These are phyloP conservation scores for Anoplius nigerrimus DNA, from an alignment of 2,888 invertebrate genomes.

Conservation along the genomic window DNA sequence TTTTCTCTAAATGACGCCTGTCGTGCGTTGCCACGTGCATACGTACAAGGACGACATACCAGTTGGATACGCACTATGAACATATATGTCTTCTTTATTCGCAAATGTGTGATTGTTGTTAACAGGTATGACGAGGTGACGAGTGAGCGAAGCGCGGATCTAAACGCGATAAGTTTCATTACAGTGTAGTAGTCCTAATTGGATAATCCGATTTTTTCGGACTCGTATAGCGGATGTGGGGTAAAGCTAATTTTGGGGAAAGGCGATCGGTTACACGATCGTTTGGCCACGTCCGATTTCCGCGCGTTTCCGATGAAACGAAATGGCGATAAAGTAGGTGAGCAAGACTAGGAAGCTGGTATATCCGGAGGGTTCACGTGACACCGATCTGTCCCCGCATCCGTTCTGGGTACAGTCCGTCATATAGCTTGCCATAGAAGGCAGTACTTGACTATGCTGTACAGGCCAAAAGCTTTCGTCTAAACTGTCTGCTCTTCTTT, in stretches of 20 bases:
- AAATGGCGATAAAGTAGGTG: conserved; percentile 67
- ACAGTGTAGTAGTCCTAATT: too few relatives aligned
- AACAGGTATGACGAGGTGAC: too few relatives aligned
- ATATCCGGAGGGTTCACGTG: conserved; percentile 74
- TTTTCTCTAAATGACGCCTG: too few relatives aligned
- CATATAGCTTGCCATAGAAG: conserved; percentile 51
- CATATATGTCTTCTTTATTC: too few relatives aligned
- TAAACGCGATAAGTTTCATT: too few relatives aligned
- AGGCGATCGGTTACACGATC: conserved; percentile 12
- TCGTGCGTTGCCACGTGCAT: too few relatives aligned
- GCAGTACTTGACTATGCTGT: conserved; percentile 38
- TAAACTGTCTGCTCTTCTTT: conserved; percentile 8
- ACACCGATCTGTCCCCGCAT: conserved; percentile 73
- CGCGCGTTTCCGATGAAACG: conserved; percentile 49
- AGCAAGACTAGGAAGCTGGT: conserved; percentile 73
- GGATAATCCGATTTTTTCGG: too few relatives aligned
- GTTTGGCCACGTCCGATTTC: conserved; percentile 24
- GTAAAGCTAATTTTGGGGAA: not conserved
- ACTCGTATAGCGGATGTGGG: too few relatives aligned
- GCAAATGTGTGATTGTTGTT: too few relatives aligned
- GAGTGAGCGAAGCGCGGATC: too few relatives aligned
- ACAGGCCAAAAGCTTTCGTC: conserved; percentile 40
- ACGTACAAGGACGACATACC: too few relatives aligned
- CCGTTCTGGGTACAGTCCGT: conserved; percentile 65
- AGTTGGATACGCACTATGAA: too few relatives aligned